These are phyloP conservation scores for Parascotia fuliginaria DNA, from an alignment of 2,888 invertebrate genomes.

Conservation along the genomic window DNA sequence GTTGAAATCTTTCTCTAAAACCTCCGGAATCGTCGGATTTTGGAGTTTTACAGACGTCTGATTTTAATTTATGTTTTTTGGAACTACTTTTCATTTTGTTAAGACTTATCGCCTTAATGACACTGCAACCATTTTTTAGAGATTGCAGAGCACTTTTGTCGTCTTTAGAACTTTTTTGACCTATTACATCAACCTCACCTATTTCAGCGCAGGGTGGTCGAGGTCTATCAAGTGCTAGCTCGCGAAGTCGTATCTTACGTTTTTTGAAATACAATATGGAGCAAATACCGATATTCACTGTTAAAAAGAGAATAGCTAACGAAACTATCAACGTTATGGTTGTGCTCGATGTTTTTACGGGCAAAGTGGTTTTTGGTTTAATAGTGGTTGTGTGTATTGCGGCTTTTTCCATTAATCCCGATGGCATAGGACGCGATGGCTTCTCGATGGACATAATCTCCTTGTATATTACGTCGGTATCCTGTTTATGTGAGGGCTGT, in stretches of 20 bases:
- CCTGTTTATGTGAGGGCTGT: conserved; percentile 53
- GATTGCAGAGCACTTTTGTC: conserved; percentile 75
- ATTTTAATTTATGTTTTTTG: conserved; percentile 82
- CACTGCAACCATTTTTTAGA: conserved; percentile 84
- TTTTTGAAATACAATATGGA: conserved; percentile 89
- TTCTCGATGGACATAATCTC: conserved; percentile 76
- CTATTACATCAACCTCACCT: conserved; percentile 79
- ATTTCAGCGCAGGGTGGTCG: conserved; percentile 81
- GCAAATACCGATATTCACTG: conserved; percentile 90
- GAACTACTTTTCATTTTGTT: conserved; percentile 80
- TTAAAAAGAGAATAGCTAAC: conserved; percentile 89
- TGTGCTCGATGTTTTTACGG: conserved; percentile 85
- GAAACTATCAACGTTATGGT: conserved; percentile 88
- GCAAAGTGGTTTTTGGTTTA: conserved; percentile 58
- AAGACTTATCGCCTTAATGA: conserved; percentile 85
- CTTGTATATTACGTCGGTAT: conserved; percentile 66
- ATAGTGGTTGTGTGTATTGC: conserved; percentile 51
- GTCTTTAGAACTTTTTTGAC: conserved; percentile 76
- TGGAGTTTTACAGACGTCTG: conserved; percentile 84
- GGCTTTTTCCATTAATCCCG: conserved; percentile 67
- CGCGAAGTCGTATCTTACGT: conserved; percentile 83
- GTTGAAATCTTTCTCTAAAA: conserved; percentile 87
- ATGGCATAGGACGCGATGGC: conserved; percentile 62
- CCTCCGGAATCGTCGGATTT: conserved; percentile 85
- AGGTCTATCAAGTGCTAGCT: conserved; percentile 73